phyloP scores from a whole-genome alignment of 2,113 vertebrate genomes.

The Riparia riparia region DNA sequence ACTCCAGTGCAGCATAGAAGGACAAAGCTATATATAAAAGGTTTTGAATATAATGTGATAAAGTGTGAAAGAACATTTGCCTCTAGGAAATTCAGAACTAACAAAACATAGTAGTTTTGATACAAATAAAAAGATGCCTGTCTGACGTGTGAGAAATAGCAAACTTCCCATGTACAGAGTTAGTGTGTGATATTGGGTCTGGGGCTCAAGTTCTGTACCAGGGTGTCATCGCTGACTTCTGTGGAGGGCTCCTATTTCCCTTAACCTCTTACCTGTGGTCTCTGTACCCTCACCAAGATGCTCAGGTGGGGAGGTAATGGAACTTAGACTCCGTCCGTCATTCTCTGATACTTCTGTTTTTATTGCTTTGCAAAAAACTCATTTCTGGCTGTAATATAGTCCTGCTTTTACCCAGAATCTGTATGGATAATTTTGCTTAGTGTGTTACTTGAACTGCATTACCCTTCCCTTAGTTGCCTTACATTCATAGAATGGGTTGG shows the following conservation, averaged over 20 bases:
- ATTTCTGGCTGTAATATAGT: background rate
- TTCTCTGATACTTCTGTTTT: background rate
- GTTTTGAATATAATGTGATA: background rate
- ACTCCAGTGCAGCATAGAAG: background rate
- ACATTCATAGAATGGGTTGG: background rate
- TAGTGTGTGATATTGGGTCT: accelerated
- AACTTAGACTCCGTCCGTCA: background rate
- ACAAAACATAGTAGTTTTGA: background rate
- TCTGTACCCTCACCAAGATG: background rate
- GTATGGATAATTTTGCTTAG: background rate
- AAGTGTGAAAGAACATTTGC: background rate
- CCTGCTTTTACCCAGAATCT: background rate
- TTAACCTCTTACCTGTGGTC: background rate
- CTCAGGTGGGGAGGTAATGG: background rate
- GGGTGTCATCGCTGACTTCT: background rate
- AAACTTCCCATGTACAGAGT: background rate
- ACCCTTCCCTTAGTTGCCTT: background rate
- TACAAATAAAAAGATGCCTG: background rate
- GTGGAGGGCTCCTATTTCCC: accelerated
- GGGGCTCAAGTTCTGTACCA: background rate
- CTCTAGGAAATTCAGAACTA: background rate
- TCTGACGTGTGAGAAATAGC: background rate
- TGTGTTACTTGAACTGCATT: background rate
- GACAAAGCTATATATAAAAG: background rate
- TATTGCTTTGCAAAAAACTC: background rate